Evolutionary conservation across 2,888 invertebrate genomes (phyloP).

Genomic region (Alloplasta piceator): DNA sequence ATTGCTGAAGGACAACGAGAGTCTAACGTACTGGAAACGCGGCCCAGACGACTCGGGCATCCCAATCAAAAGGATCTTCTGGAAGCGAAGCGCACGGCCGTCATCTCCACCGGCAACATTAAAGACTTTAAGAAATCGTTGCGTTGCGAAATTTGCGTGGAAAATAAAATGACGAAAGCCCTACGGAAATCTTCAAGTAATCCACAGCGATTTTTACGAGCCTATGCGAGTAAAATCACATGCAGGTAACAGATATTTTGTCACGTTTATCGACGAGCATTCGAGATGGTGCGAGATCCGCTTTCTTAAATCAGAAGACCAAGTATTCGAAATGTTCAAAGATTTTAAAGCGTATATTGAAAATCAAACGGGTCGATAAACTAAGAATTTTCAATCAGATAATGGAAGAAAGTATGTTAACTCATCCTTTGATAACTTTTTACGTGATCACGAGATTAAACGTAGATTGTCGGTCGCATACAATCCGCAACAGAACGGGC

Average conservation of each 20-base stretch:
- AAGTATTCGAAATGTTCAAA: slow-evolving; percentile 63
- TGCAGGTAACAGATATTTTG: slow-evolving; percentile 62
- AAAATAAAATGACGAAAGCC: slow-evolving; percentile 47
- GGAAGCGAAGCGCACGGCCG: slow-evolving; percentile 2
- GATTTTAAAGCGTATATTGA: slow-evolving; percentile 64
- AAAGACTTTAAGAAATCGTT: slow-evolving; percentile 39
- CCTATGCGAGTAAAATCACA: slow-evolving; percentile 65
- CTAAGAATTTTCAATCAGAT: slow-evolving; percentile 66
- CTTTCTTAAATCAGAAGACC: slow-evolving; percentile 64
- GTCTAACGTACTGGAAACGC: slow-evolving; percentile 29
- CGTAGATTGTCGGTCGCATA: slow-evolving; percentile 68
- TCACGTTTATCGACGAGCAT: slow-evolving; percentile 69
- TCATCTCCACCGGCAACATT: slow-evolving; percentile 24
- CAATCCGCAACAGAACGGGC: slow-evolving; percentile 72
- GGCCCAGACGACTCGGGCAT: slow-evolving; percentile 40
- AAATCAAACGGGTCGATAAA: slow-evolving; percentile 65
- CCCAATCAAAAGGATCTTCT: slow-evolving; percentile 29
- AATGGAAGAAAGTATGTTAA: slow-evolving; percentile 66
- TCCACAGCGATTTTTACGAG: slow-evolving; percentile 69
- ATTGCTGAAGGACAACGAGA: slow-evolving; percentile 5
- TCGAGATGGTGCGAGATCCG: slow-evolving; percentile 65
- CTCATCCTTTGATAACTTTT: slow-evolving; percentile 63
- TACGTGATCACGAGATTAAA: slow-evolving; percentile 67
- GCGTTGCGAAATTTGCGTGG: slow-evolving; percentile 54
- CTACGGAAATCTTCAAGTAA: slow-evolving; percentile 61